Percentiles rank a stretch among this genome's conserved stretches.
Evolutionary conservation across 2,888 invertebrate species (phyloP).

Genomic region (Rapana venosa): DNA sequence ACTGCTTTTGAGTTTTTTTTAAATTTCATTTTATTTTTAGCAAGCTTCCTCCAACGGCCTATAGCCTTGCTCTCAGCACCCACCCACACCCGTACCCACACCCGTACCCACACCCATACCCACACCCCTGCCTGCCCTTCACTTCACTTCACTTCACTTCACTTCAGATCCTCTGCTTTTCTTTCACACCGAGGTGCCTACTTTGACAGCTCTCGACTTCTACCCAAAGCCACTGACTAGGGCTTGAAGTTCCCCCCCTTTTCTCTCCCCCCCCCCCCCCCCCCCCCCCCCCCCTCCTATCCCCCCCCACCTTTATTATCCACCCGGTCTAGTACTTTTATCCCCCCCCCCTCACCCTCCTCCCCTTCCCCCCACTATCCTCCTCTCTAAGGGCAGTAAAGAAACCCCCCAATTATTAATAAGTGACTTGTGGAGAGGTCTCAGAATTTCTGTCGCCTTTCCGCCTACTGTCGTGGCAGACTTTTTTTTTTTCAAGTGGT

Average conservation of each 20-base stretch:
- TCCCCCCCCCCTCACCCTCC: not conserved
- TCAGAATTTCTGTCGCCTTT: not conserved
- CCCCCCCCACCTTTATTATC: not conserved
- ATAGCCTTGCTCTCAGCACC: too few species aligned
- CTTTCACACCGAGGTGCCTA: constrained; percentile 21
- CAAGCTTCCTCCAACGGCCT: too few species aligned
- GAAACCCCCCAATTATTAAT: constrained; percentile 24
- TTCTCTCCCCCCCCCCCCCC: not conserved
- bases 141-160: too few species aligned
- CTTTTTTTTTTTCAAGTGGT: too few species aligned
- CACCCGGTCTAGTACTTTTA: not conserved
- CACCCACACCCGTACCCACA: too few species aligned
- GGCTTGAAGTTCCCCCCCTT: not conserved
- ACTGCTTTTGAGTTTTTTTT: not conserved
- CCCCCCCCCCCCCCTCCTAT: not conserved
- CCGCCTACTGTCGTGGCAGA: too few species aligned
- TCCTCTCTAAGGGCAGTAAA: not conserved
- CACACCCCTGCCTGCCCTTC: too few species aligned
- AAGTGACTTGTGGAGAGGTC: not conserved
- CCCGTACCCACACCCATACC: too few species aligned
- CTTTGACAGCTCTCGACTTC: not conserved
- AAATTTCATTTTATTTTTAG: too few species aligned
- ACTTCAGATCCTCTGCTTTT: too few species aligned
- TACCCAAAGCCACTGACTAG: not conserved
- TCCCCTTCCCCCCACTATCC: not conserved